These are phyloP conservation scores for Cavia porcellus DNA, from an alignment of 2,113 vertebrate genomes.

Conservation along the genomic window DNA sequence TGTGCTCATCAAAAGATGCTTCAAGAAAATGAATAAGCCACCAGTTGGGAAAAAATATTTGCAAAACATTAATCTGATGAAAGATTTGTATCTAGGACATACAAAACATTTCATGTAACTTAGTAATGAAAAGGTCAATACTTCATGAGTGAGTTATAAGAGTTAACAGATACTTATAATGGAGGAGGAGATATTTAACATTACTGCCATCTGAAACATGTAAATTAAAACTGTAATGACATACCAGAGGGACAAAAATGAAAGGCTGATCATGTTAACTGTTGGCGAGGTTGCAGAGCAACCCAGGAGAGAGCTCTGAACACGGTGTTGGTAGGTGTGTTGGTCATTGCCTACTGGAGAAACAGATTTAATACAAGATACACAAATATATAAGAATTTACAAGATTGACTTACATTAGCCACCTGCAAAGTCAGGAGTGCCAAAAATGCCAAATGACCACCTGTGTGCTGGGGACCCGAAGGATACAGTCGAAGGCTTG, in stretches of 20 bases:
- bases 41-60: neutral
- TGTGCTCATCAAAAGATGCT: neutral
- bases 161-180: neutral
- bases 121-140: constrained; percentile 17
- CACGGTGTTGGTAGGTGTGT: neutral
- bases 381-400: neutral
- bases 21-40: neutral
- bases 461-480: neutral
- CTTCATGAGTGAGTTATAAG: neutral
- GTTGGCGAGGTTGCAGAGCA: neutral
- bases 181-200: neutral
- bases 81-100: neutral
- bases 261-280: neutral
- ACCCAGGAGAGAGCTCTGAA: too few species aligned
- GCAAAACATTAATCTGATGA: neutral
- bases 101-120: neutral
- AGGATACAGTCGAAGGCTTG: neutral
- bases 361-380: neutral
- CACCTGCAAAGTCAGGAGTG: neutral
- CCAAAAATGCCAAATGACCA: neutral
- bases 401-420: neutral
- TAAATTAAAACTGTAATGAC: neutral
- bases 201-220: neutral
- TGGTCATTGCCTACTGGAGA: neutral
- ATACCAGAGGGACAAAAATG: neutral